Conservation (phyloP, 2,113 vertebrate species). For the Meles meles region DNA sequence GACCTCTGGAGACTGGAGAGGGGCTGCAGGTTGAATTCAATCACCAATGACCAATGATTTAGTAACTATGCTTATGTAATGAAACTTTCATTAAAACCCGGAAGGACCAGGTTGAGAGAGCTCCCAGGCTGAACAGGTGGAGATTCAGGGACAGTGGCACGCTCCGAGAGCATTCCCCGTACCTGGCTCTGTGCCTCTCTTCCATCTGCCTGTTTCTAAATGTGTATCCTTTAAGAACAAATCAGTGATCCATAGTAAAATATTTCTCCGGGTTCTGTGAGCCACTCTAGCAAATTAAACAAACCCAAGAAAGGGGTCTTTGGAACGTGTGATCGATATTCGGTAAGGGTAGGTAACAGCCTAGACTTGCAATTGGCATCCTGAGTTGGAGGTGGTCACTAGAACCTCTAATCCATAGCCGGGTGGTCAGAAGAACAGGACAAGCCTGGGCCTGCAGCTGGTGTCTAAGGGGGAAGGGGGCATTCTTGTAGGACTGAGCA, state of each 20-base stretch:
- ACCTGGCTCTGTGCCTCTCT: background rate
- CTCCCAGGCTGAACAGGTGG: background rate
- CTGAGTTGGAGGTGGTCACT: background rate
- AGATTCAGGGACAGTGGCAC: too few species aligned
- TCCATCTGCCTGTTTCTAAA: background rate
- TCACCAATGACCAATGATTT: background rate
- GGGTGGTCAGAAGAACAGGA: background rate
- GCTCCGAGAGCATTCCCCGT: background rate
- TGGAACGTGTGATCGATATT: background rate
- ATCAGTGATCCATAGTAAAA: background rate
- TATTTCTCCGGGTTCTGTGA: background rate
- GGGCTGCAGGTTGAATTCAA: background rate
- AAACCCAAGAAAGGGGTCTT: background rate
- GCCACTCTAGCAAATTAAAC: background rate
- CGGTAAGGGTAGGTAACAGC: background rate
- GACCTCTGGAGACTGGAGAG: background rate
- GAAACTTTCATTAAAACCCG: background rate
- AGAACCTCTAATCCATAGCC: background rate
- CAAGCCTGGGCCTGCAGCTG: background rate
- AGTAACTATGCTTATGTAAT: background rate
- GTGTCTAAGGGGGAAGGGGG: background rate
- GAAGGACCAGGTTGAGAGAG: background rate
- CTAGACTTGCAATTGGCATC: background rate
- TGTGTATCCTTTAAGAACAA: background rate
- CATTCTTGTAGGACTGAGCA: background rate